These are phyloP conservation scores for Phaethon lepturus DNA, from an alignment of 2,113 vertebrate species.

Conservation along the genomic window DNA sequence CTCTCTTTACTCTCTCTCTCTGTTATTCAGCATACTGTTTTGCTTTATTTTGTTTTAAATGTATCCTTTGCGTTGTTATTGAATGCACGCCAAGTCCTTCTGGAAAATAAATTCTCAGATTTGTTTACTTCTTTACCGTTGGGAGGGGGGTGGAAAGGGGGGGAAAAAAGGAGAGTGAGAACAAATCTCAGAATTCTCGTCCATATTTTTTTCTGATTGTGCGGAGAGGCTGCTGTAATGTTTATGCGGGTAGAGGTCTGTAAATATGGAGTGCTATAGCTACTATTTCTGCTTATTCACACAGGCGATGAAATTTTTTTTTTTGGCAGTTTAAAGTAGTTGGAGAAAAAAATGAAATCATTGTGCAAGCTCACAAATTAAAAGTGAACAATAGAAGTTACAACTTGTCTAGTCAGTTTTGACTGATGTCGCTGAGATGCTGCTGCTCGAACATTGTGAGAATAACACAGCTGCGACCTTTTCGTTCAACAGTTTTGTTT, in stretches of 20 bases:
- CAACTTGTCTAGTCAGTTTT: constrained; percentile 61
- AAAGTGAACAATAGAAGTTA: constrained; percentile 64
- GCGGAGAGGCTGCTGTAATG: background rate
- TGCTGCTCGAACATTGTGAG: constrained; percentile 44
- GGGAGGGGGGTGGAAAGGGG: background rate
- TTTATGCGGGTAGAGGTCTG: background rate
- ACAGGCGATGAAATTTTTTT: background rate
- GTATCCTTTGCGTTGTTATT: constrained; percentile 40
- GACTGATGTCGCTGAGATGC: constrained; percentile 51
- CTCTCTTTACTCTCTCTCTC: constrained; percentile 63
- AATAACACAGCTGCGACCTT: constrained; percentile 62
- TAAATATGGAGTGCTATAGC: background rate
- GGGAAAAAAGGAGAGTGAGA: background rate
- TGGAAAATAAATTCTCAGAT: constrained; percentile 49
- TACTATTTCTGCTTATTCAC: constrained; percentile 1
- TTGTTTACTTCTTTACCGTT: constrained; percentile 49
- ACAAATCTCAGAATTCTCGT: constrained; percentile 28
- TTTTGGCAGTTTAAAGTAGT: background rate
- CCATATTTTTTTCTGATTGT: background rate
- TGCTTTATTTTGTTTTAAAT: background rate
- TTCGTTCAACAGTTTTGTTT: constrained; percentile 60
- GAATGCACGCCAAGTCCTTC: constrained; percentile 44
- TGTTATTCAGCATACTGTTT: constrained; percentile 27
- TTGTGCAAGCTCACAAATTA: constrained; percentile 62
- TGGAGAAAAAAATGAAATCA: background rate